Conservation (phyloP, 2,888 invertebrate genomes). For the Eudasyphora cyanicolor region DNA sequence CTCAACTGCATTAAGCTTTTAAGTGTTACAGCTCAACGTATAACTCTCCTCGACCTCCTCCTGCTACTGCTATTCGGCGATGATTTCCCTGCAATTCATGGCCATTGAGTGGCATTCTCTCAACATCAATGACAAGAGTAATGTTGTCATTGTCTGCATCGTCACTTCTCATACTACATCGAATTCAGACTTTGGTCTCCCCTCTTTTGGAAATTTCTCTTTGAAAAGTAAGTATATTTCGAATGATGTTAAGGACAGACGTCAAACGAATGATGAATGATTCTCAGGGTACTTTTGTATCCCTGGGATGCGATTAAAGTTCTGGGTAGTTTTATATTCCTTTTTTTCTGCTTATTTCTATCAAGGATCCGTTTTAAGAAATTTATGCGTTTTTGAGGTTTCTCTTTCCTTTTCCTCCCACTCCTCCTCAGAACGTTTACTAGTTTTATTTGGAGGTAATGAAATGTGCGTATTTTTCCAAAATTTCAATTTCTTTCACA, state of each 20-base stretch:
- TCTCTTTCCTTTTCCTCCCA: conserved; percentile 33
- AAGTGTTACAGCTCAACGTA: conserved; percentile 57
- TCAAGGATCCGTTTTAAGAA: not conserved
- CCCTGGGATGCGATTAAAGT: conserved; percentile 58
- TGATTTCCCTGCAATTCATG: conserved; percentile 13
- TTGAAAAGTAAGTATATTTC: not conserved
- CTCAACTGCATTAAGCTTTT: conserved; percentile 74
- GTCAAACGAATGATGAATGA: conserved; percentile 57
- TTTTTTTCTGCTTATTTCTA: not conserved
- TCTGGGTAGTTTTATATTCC: conserved; percentile 42
- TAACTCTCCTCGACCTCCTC: not conserved
- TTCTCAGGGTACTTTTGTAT: conserved; percentile 22
- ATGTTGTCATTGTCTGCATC: conserved; percentile 8
- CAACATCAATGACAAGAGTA: not conserved
- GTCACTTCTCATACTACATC: conserved; percentile 23
- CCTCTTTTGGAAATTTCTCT: not conserved
- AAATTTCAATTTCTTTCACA: not conserved
- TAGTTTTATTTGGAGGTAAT: not conserved
- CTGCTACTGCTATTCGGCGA: no score
- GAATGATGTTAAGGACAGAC: conserved; percentile 39
- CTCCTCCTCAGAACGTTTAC: not conserved
- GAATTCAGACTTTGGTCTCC: not conserved
- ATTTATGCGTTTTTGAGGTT: conserved; percentile 44
- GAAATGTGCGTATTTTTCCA: not conserved
- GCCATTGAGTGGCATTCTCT: not conserved